phyloP scores from a whole-genome alignment of 2,888 invertebrate species.

The Copidosoma aretas region DNA sequence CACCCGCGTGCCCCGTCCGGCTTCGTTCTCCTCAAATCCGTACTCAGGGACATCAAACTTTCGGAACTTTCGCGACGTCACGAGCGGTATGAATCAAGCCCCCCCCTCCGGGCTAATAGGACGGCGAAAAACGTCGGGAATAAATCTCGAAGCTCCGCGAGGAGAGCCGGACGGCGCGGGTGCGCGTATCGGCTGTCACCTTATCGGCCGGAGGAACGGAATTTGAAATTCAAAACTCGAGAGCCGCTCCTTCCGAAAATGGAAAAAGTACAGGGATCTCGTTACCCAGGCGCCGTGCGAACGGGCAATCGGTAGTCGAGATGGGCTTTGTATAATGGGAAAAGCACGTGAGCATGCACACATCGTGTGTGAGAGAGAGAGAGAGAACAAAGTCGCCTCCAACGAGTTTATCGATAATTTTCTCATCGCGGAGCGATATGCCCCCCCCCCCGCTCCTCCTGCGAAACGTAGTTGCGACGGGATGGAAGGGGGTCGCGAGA shows the following conservation, averaged over 20 bases:
- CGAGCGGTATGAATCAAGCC: neutral
- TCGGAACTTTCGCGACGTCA: neutral
- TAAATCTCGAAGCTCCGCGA: neutral
- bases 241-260: too few species aligned
- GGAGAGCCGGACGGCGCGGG: too few species aligned
- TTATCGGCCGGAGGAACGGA: too few species aligned
- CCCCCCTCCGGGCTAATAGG: neutral
- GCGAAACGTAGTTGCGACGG: neutral
- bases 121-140: neutral
- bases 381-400: neutral
- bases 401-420: conserved; percentile 37
- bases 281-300: neutral
- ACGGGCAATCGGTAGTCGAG: neutral
- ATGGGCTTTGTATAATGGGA: neutral
- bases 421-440: conserved; percentile 9
- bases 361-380: neutral
- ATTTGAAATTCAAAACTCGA: too few species aligned
- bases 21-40: too few species aligned
- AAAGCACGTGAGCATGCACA: neutral
- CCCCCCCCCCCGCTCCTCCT: too few species aligned
- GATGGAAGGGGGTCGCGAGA: too few species aligned
- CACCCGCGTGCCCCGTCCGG: too few species aligned
- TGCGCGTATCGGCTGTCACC: too few species aligned
- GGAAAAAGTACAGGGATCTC: neutral
- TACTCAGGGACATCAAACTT: neutral